Conservation (phyloP, 2,797 vertebrate genomes). For the Sphaeramia orbicularis region DNA sequence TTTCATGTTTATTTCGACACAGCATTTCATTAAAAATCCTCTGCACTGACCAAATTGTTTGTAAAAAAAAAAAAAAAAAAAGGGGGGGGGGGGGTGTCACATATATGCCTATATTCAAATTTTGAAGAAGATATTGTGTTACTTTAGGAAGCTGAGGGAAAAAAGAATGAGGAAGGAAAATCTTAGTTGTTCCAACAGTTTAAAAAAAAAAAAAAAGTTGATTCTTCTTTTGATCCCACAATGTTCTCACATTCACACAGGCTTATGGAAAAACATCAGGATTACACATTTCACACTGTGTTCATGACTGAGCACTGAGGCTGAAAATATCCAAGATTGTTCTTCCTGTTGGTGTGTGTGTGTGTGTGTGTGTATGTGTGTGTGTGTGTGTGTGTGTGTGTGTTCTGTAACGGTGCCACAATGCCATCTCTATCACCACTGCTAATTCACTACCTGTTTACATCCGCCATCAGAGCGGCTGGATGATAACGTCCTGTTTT, state of each 20-base stretch:
- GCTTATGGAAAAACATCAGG: constrained; percentile 20
- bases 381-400: too few relatives aligned
- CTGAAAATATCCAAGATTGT: constrained; percentile 50
- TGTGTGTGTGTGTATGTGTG: too few relatives aligned
- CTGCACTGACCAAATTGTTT: too few relatives aligned
- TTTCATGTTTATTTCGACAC: too few relatives aligned
- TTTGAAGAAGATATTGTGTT: constrained; percentile 22
- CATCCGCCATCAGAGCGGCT: constrained; percentile 39
- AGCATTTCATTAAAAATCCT: too few relatives aligned
- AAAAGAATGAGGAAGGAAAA: constrained; percentile 51
- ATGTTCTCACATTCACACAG: constrained; percentile 61
- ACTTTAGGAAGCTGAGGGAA: constrained; percentile 30
- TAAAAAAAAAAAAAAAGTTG: constrained; percentile 50
- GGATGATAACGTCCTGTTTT: constrained; percentile 61
- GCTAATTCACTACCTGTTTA: constrained; percentile 75
- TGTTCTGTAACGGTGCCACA: too few relatives aligned
- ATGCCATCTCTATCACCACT: constrained; percentile 53
- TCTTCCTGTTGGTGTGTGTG: constrained; percentile 54
- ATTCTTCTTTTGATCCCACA: constrained; percentile 53
- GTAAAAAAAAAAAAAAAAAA: too few relatives aligned
- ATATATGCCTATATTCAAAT: not conserved
- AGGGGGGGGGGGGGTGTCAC: too few relatives aligned
- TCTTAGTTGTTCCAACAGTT: constrained; percentile 37
- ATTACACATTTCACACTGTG: constrained; percentile 39
- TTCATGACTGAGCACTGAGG: constrained; percentile 24